Conservation (phyloP, 2,797 vertebrate species). For the Cirrhinus molitorella region DNA sequence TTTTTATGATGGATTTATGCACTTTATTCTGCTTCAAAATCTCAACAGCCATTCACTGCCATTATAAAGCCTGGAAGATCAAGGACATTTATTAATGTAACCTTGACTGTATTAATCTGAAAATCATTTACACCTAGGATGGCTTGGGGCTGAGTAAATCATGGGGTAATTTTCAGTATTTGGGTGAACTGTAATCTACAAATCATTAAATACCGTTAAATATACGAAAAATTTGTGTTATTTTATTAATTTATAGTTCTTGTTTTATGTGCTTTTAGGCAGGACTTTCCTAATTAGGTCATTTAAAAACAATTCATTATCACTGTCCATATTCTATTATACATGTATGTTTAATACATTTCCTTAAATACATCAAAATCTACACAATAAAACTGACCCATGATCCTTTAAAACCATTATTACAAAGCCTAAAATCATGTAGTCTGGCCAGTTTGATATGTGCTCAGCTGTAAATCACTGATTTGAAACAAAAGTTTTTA, state of each 20-base stretch:
- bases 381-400: background rate
- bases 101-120: no score
- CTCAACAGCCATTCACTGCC: no score
- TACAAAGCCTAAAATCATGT: background rate
- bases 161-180: no score
- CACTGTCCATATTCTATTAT: background rate
- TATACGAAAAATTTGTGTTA: background rate
- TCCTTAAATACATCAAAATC: background rate
- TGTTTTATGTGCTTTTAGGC: background rate
- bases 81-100: no score
- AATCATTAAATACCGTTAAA: background rate
- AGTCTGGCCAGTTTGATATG: background rate
- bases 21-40: no score
- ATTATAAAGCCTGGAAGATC: no score
- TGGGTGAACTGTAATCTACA: background rate
- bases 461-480: background rate
- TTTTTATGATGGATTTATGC: no score
- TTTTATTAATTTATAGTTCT: background rate
- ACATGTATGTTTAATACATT: background rate
- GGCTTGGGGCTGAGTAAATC: no score
- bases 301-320: background rate
- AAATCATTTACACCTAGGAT: no score
- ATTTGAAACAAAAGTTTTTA: background rate
- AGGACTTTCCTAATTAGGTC: background rate
- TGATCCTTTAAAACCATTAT: background rate